Conservation (phyloP, 2,888 invertebrate genomes). For the Megamerina dolium region DNA sequence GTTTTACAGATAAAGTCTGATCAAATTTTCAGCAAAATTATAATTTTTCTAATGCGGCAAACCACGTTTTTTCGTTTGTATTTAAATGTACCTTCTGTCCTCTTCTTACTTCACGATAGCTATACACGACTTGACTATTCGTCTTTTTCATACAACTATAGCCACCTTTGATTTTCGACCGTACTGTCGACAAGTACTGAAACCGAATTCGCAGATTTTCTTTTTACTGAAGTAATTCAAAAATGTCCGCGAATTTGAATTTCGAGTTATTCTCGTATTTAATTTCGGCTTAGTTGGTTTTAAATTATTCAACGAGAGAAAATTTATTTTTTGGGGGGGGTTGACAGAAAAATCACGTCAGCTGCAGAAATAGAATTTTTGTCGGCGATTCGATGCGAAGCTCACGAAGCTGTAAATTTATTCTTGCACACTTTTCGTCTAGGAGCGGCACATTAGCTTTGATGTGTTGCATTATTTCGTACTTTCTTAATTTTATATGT, state of each 20-base stretch:
- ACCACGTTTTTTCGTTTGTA: slow-evolving; percentile 27
- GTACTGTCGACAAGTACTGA: not conserved
- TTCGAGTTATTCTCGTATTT: no score
- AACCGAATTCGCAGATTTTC: no score
- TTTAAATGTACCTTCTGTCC: slow-evolving; percentile 14
- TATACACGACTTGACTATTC: slow-evolving; percentile 5
- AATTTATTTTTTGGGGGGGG: slow-evolving; percentile 18
- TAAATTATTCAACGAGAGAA: slow-evolving; percentile 17
- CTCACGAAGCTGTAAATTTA: slow-evolving; percentile 23
- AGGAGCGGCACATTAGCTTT: no score
- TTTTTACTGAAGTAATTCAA: no score
- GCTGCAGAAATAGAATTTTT: slow-evolving; percentile 25
- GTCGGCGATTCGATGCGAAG: slow-evolving; percentile 18
- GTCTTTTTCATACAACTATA: slow-evolving; percentile 12
- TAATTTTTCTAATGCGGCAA: slow-evolving; percentile 10
- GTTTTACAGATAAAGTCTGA: no score
- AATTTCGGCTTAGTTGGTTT: no score
- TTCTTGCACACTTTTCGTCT: no score
- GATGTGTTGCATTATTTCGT: no score
- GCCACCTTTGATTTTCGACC: slow-evolving; percentile 9
- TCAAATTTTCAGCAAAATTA: no score
- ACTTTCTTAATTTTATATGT: no score
- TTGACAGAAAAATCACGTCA: slow-evolving; percentile 27
- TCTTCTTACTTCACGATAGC: slow-evolving; percentile 13
- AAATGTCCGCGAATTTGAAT: no score